Evolutionary conservation across 2,113 vertebrate genomes (phyloP), one percentile per base, ranked within the genome.

Genomic region (Scophthalmus maximus): DNA sequence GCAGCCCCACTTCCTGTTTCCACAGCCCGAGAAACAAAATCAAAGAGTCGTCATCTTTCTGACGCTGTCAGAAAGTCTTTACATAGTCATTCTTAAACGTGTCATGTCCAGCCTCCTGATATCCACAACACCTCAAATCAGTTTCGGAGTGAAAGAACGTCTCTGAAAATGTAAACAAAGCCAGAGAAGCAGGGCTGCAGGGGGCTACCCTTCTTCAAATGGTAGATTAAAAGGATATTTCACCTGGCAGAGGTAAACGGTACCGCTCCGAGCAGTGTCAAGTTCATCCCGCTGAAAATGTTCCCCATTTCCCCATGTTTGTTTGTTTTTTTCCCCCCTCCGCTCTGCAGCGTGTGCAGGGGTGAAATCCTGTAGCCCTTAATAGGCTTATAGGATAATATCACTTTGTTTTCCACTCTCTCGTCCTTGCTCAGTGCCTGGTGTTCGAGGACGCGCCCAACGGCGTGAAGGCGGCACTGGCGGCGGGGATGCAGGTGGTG

Each of bases 371-470:
- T 32, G 49, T 52, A 8, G 25, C 15, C 46, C 29, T n/a, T 74
- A 78, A 79, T 42, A 60, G 68, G 68, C 73, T 76, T 75, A 73
- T 4, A 29, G 69, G 79, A 83, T 76, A 55, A 65, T 32, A 64
- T 72, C 57, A 26, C 18, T 71, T 49, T 61, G 62, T 61, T 68
- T 38, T 25, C 30, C 49, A 46, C 30, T 82, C 55, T 53, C 40
- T 36, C 61, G 40, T 72, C 66, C 64, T 67, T 76, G 12, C 30
- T 5, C 78, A 98, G 95, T 99, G 97, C 78, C 87, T 99, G 69
- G 96, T 99, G 68, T 97, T 98, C 73, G 98, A 99, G 89, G 96
- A 99, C 17, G 93, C 96, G 6, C 96, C 96, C 38, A 94, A 93
- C 4, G 96, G 97, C 0, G 95, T 98, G 25, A 92, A 88, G 83